Evolutionary conservation across 2,888 invertebrate genomes (phyloP).

Genomic region (Lycaena phlaeas): DNA sequence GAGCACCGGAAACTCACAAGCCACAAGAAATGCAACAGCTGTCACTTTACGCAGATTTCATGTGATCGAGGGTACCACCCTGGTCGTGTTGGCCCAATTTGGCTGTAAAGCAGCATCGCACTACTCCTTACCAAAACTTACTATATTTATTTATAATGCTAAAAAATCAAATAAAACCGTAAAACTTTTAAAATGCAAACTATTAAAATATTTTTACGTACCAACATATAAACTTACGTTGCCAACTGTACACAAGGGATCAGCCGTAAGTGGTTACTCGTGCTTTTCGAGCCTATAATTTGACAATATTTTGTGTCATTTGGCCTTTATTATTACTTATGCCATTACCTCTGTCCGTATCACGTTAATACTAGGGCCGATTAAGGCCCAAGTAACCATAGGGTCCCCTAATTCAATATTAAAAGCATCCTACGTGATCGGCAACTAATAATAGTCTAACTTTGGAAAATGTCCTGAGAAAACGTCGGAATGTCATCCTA

Average conservation of each 20-base stretch:
- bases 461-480: conserved; percentile 71
- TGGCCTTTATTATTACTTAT: conserved; percentile 71
- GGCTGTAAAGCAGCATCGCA: no score
- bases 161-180: no score
- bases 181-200: no score
- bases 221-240: conserved; percentile 14
- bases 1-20: no score
- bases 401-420: conserved; percentile 72
- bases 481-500: conserved; percentile 66
- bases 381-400: conserved; percentile 67
- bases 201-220: not conserved
- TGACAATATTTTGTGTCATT: conserved; percentile 74
- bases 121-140: no score
- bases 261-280: conserved; percentile 68
- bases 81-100: no score
- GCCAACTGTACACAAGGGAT: conserved; percentile 50
- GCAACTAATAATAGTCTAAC: conserved; percentile 71
- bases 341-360: conserved; percentile 68
- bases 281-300: conserved; percentile 71
- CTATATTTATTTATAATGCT: no score
- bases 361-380: conserved; percentile 64
- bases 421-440: conserved; percentile 72
- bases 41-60: no score
- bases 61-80: no score
- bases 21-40: no score